A percentile compares a stretch with the other conserved stretches of the same genome.
Conservation (phyloP, 2,888 invertebrate genomes). For the Abrostola triplasia region DNA sequence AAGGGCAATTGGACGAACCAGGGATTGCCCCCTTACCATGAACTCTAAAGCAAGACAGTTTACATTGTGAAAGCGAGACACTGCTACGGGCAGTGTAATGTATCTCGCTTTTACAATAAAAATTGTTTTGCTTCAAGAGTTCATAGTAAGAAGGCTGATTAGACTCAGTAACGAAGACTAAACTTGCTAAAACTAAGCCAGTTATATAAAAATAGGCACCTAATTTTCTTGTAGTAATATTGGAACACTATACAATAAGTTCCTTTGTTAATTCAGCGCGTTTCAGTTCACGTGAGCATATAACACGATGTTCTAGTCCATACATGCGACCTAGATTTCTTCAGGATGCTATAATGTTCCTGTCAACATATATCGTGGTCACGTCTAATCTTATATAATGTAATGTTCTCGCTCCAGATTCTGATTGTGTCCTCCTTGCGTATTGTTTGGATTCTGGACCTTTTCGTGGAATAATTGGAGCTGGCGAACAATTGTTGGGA, state of each 20-base stretch:
- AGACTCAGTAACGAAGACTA: too few species aligned
- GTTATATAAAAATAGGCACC: too few species aligned
- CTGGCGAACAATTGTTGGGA: background rate
- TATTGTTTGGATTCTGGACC: conserved; percentile 19
- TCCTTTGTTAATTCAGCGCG: conserved; percentile 1
- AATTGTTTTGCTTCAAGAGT: too few species aligned
- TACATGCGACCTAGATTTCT: conserved; percentile 47
- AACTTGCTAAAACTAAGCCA: too few species aligned
- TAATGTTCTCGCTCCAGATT: conserved; percentile 44
- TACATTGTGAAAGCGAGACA: too few species aligned
- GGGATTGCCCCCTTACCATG: too few species aligned
- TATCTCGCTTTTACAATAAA: too few species aligned
- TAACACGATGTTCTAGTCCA: conserved; percentile 24
- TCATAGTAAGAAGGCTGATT: too few species aligned
- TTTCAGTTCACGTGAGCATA: conserved; percentile 8
- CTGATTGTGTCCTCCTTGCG: conserved; percentile 21
- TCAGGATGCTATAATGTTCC: conserved; percentile 39
- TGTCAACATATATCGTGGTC: conserved; percentile 23
- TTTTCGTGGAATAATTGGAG: background rate
- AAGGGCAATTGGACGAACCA: too few species aligned
- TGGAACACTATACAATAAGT: conserved; percentile 22
- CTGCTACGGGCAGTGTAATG: too few species aligned
- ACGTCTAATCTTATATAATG: conserved; percentile 37
- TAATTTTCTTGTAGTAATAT: too few species aligned
- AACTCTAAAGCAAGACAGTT: too few species aligned